Conservation (phyloP, 2,888 invertebrate species). For the Petrophora chlorosata region DNA sequence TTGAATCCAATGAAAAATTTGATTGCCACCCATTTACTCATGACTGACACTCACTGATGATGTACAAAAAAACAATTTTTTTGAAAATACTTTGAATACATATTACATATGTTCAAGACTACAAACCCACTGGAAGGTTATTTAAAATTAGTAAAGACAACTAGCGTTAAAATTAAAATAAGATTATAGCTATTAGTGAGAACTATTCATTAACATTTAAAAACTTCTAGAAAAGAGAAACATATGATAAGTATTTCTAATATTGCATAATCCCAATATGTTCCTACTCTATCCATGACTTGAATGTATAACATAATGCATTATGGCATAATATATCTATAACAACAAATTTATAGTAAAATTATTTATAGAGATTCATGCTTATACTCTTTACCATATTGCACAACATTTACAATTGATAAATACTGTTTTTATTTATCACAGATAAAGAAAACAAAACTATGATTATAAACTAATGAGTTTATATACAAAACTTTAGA, state of each 20-base stretch:
- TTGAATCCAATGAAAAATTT: too few relatives aligned
- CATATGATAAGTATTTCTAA: not conserved
- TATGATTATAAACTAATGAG: constrained; percentile 47
- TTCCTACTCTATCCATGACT: not conserved
- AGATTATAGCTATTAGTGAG: constrained; percentile 12
- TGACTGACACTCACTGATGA: too few relatives aligned
- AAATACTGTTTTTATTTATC: constrained; percentile 60
- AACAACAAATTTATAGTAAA: constrained; percentile 2
- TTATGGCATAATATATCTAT: constrained; percentile 10
- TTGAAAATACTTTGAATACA: too few relatives aligned
- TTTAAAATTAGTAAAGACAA: constrained; percentile 8
- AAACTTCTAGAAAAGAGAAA: constrained; percentile 21
- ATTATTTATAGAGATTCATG: constrained; percentile 16
- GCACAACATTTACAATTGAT: constrained; percentile 44
- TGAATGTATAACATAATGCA: not conserved
- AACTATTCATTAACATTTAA: constrained; percentile 12
- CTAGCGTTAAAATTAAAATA: constrained; percentile 24
- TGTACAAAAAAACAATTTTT: too few relatives aligned
- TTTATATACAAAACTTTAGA: constrained; percentile 79
- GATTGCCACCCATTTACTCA: too few relatives aligned
- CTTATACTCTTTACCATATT: constrained; percentile 24
- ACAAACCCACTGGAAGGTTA: too few relatives aligned
- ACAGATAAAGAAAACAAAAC: constrained; percentile 66
- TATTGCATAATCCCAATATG: not conserved
- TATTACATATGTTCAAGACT: too few relatives aligned